Base-by-base conservation (phyloP, 64 coral and sea anemone genomes). In the Trachythela sp. region DNA sequence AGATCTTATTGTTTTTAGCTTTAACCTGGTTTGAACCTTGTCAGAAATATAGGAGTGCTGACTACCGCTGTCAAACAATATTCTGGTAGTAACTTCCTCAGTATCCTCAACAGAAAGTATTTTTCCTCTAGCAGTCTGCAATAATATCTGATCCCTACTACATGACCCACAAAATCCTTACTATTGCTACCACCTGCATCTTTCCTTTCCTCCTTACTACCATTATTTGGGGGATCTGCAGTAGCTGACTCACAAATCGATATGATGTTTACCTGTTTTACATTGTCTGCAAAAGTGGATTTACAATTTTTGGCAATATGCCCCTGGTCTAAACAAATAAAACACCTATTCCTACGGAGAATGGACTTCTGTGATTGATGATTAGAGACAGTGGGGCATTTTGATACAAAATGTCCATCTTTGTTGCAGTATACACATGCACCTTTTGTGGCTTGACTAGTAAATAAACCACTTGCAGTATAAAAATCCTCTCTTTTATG, bases 51-150 rank as follows among this genome's bases (percentile, higher is more conserved):
- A 72, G 26, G 68, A 31, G 17, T 26, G 17, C 24, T 72, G 68
- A 72, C 68, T 72, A 26, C 68, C 18, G 29, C 68, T 72, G 68
- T 72, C 68, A 72, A 72, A 72, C 29, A 72, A 72, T 22, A 72
- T 6, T 9, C 68, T 27, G 68, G 1, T 2, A 1, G 68, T 26
- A 72, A 72, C 33, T 2, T 72, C 13, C 13, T 2, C 9, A 52
- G 13, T 52, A 2, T 52, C 49, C 1, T 52, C 22, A 1, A 52
- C 49, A 52, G 49, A 15, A 11, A 52, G 1, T 52, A 52, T 20
- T 15, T 52, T 20, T 52, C 13, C 49, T 52, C 49, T 1, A 15
- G 49, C 49, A 52, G 49, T 52, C 22, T 52, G 49, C 8, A 52
- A 52, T 15, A 49, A 20, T 52, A 52, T 2, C 49, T 52, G 49